phyloP scores from a whole-genome alignment of 1,140 invertebrate species.

The Drosophila triauraria region DNA sequence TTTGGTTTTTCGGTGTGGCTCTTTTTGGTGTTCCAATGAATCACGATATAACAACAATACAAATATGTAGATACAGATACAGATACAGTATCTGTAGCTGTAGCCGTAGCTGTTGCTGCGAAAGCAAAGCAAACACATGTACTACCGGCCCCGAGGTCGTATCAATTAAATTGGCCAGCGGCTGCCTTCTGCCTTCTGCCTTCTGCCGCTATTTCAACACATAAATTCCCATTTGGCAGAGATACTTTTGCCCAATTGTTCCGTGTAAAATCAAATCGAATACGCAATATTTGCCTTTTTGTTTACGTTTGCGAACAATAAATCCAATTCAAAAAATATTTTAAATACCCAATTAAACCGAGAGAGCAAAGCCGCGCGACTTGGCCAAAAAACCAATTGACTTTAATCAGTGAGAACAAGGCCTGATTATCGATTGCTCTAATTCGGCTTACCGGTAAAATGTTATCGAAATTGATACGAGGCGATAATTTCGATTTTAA shows the following conservation, averaged over 20 bases:
- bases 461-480: constrained; percentile 7
- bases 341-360: constrained; percentile 16
- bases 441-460: neutral
- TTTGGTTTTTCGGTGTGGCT: constrained; percentile 3
- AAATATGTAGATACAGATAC: constrained; percentile 18
- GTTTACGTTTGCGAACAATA: constrained; percentile 32
- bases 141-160: constrained; percentile 51
- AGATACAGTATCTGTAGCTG: constrained; percentile 27
- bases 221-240: constrained; percentile 37
- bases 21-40: constrained; percentile 43
- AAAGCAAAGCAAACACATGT: constrained; percentile 45
- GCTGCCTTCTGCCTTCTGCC: constrained; percentile 12
- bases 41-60: constrained; percentile 28
- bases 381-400: constrained; percentile 28
- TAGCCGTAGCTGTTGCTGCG: constrained; percentile 1
- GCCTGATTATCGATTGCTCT: constrained; percentile 17
- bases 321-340: constrained; percentile 10
- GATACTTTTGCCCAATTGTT: constrained; percentile 8
- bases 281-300: constrained; percentile 42
- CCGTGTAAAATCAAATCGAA: constrained; percentile 6
- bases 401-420: constrained; percentile 16
- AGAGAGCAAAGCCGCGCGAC: constrained; percentile 1
- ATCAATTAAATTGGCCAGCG: constrained; percentile 56
- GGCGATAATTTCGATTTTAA: neutral
- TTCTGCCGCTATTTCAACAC: constrained; percentile 26